phyloP scores from a whole-genome alignment of 1,140 invertebrate genomes.

The Orchestia grillus region DNA sequence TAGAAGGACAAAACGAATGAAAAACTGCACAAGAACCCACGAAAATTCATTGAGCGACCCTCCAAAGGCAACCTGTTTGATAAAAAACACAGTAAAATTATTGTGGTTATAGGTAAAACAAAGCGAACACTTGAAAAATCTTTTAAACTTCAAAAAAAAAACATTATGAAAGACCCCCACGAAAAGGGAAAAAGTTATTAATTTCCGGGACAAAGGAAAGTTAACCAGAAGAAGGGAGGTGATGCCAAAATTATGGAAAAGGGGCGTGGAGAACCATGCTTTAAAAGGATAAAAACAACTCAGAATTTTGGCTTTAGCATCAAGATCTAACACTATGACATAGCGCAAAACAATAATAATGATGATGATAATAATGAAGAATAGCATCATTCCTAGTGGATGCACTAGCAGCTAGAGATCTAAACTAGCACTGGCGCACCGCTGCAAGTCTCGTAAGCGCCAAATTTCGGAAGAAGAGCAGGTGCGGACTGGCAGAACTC shows the following conservation, averaged over 20 bases:
- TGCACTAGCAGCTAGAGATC: slow-evolving; percentile 33
- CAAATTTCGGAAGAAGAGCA: background rate
- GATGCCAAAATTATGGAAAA: background rate
- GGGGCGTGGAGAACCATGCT: slow-evolving; percentile 7
- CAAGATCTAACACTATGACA: slow-evolving; percentile 40
- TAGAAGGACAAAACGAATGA: background rate
- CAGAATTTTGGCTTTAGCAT: slow-evolving; percentile 8
- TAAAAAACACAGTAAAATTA: background rate
- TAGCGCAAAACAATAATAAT: slow-evolving; percentile 37
- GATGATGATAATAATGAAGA: too few relatives aligned
- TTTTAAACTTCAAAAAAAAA: background rate
- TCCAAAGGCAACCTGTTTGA: background rate
- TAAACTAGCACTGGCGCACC: background rate
- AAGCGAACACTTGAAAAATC: background rate
- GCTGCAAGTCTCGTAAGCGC: background rate
- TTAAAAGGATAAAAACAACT: slow-evolving; percentile 26
- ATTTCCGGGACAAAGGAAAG: background rate
- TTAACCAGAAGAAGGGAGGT: background rate
- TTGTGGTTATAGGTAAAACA: background rate
- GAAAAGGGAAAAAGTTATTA: background rate
- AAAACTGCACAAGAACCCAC: background rate
- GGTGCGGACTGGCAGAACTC: background rate
- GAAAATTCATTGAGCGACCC: background rate
- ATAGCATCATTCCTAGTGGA: slow-evolving; percentile 26
- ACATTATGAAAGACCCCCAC: background rate